phyloP scores from a whole-genome alignment of 1,140 invertebrate genomes.

The Drosophila sproati region DNA sequence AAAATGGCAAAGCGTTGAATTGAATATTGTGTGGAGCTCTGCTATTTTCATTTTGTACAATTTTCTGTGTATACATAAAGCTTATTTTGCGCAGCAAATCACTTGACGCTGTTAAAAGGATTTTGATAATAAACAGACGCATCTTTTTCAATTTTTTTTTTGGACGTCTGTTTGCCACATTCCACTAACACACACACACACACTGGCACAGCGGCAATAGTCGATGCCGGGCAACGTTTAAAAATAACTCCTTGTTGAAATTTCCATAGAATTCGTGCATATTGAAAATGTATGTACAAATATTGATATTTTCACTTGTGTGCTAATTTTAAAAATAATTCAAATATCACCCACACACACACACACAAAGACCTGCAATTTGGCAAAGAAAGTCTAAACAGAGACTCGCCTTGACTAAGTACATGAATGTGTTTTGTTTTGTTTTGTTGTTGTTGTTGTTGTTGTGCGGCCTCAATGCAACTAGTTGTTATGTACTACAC shows the following conservation, averaged over 20 bases:
- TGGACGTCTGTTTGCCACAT: neutral
- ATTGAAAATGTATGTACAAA: conserved; percentile 57
- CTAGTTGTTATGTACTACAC: neutral
- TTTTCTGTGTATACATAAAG: neutral
- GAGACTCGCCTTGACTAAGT: neutral
- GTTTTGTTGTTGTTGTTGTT: too few species aligned
- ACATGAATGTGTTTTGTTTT: neutral
- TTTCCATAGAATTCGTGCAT: conserved; percentile 59
- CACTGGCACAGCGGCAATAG: neutral
- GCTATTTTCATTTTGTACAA: neutral
- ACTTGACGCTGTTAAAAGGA: conserved; percentile 39
- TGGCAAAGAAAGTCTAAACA: conserved; percentile 38
- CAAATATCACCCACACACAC: conserved; percentile 4
- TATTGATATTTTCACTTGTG: conserved; percentile 59
- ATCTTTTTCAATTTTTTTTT: conserved; percentile 1
- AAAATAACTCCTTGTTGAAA: conserved; percentile 67
- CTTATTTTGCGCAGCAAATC: conserved; percentile 6
- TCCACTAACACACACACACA: neutral
- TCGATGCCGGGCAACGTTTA: conserved; percentile 30
- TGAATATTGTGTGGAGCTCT: neutral
- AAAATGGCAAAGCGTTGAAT: too few species aligned
- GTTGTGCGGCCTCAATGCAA: neutral
- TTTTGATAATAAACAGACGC: conserved; percentile 64
- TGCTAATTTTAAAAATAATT: conserved; percentile 61
- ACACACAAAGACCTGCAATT: neutral